These are phyloP conservation scores for Drosophila silvestris DNA, from an alignment of 2,888 invertebrate genomes.

Conservation along the genomic window DNA sequence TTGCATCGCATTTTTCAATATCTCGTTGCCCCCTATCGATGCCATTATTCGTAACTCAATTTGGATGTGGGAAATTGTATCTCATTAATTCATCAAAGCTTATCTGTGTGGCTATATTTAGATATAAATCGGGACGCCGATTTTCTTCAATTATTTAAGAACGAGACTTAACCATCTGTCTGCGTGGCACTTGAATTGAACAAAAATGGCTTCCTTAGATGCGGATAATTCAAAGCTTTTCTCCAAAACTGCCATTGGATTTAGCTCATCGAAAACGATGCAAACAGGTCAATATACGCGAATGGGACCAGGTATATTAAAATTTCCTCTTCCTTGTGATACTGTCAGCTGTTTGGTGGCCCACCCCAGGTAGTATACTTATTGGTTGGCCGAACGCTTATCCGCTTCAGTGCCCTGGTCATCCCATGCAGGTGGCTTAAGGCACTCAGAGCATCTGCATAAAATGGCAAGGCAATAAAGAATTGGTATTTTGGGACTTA, in stretches of 20 bases:
- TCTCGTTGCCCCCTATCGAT: too few species aligned
- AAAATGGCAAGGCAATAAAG: constrained; percentile 26
- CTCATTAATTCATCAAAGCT: not conserved
- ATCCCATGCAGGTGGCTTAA: constrained; percentile 5
- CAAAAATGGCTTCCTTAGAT: not conserved
- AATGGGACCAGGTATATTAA: constrained; percentile 6
- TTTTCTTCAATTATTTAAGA: not conserved
- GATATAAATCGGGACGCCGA: too few species aligned
- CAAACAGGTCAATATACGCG: not conserved
- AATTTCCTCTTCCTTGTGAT: not conserved
- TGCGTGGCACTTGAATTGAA: constrained; percentile 22
- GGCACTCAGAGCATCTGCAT: constrained; percentile 50
- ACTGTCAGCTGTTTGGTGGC: constrained; percentile 31
- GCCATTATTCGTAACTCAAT: not conserved
- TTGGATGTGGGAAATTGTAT: not conserved
- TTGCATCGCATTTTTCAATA: too few species aligned
- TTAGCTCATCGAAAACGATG: constrained; percentile 28
- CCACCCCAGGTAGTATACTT: constrained; percentile 49
- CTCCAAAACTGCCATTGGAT: constrained; percentile 1
- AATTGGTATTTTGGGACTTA: constrained; percentile 8
- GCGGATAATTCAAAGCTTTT: not conserved
- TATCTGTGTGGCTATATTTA: not conserved
- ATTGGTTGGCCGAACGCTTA: not conserved
- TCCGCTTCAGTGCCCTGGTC: not conserved
- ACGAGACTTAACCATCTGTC: not conserved